Base-by-base conservation (phyloP, 2,797 vertebrate genomes). In the Danio jaintianensis region DNA sequence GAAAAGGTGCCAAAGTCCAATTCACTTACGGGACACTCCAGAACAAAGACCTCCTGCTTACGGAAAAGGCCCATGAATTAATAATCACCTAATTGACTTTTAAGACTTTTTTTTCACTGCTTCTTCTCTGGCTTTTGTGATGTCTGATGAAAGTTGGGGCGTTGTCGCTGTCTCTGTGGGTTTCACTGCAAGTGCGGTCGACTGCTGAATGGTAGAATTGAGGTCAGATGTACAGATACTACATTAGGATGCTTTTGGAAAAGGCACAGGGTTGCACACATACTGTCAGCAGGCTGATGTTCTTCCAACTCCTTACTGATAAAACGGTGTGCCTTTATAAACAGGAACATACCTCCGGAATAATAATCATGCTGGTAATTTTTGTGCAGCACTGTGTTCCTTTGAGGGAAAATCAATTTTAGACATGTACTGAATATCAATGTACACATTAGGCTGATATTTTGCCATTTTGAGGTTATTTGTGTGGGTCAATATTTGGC, bases 11-110 rank as follows among this genome's bases (percentile, higher is more conserved):
- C 93, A 94, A 93, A 93, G 91, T 93, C 95, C 93, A 94, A 94
- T 94, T 96, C 94, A 95, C 96, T 98, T 97, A 97, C 94, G 95
- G 96, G 95, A 98, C 93, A 91, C 91, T 82, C 92, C 92, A 93
- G 95, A 92, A 93, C 94, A 95, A 95, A 96, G 95, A 95, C 93
- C 90, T 93, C 91, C 92, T 91, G 94, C 95, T 98, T 98, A 98
- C 96, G 95, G 97, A 97, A 98, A 98, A 93, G 93, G 89, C 91
- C 89, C 95, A 98, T 99, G 97, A 97, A 98, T 98, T 96, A 98
- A 97, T 97, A 97, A 98, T 98, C 93, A 95, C 94, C 94, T 96
- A 96, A 97, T 96, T 95, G 97, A 95, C 95, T 97, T 91, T 88
- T 88, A 86, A 86, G 68, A 79, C 75, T 84, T 85, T 84, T 29